Conservation (phyloP, 2,113 vertebrate species). For the Larimichthys polyactis region DNA sequence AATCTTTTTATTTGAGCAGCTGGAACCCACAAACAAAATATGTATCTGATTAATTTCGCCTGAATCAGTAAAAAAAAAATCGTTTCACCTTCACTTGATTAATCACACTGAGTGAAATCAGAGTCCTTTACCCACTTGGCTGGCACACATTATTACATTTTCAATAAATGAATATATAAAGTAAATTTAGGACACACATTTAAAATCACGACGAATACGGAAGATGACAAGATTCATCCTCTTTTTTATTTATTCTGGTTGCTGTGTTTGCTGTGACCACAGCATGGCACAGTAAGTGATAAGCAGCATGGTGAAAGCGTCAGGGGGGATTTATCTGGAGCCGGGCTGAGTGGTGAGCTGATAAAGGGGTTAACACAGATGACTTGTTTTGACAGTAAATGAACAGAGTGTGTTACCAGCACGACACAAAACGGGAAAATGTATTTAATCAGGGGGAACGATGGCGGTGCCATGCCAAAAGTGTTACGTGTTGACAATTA, state of each 20-base stretch:
- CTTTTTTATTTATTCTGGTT: neutral
- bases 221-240: constrained; percentile 19
- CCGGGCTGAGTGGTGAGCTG: constrained; percentile 42
- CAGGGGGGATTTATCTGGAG: constrained; percentile 52
- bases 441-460: constrained; percentile 19
- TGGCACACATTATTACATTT: neutral
- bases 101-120: neutral
- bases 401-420: constrained; percentile 24
- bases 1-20: neutral
- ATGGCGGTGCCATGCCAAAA: neutral
- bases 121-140: neutral
- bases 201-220: constrained; percentile 4
- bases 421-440: constrained; percentile 20
- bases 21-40: too few species aligned
- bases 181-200: constrained; percentile 1
- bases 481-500: constrained; percentile 2
- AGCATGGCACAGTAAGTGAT: constrained; percentile 37
- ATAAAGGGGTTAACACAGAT: constrained; percentile 50
- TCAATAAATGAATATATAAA: neutral
- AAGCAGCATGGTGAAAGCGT: constrained; percentile 46
- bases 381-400: constrained; percentile 59
- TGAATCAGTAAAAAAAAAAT: neutral
- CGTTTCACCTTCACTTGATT: neutral
- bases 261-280: constrained; percentile 39
- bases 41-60: neutral